A percentile compares a stretch with the other conserved stretches of the same genome.
Evolutionary conservation across 1,140 invertebrate species (phyloP).

Genomic region (Pseudomyrmex gracilis): DNA sequence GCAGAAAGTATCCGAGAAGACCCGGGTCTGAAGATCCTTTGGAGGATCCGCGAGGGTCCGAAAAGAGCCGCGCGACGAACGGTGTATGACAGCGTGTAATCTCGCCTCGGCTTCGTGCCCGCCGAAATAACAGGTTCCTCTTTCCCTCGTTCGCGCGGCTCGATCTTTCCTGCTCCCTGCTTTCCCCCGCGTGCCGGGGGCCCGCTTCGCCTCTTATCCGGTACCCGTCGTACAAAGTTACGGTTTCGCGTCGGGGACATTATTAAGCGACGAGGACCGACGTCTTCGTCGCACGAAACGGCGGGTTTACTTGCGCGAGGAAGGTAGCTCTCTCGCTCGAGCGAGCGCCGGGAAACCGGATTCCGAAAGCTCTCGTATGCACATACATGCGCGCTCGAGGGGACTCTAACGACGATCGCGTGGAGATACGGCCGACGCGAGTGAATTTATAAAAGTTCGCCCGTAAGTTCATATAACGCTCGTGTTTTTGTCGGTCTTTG

Average conservation of each 20-base stretch:
- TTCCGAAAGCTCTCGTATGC: constrained; percentile 56
- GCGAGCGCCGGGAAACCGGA: constrained; percentile 61
- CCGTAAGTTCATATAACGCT: constrained; percentile 55
- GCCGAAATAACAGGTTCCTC: constrained; percentile 83
- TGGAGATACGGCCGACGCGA: constrained; percentile 46
- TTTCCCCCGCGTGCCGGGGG: background rate
- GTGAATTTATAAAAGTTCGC: constrained; percentile 66
- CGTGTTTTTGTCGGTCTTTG: constrained; percentile 1
- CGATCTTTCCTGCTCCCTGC: constrained; percentile 51
- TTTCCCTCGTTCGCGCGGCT: constrained; percentile 71
- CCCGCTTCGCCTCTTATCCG: constrained; percentile 13
- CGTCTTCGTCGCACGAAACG: constrained; percentile 50
- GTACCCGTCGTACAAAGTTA: constrained; percentile 49
- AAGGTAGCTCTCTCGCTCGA: constrained; percentile 12
- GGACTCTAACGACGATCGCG: constrained; percentile 64
- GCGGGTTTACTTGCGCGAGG: constrained; percentile 3
- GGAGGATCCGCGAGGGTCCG: constrained; percentile 59
- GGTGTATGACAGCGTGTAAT: constrained; percentile 84
- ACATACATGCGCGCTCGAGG: constrained; percentile 28
- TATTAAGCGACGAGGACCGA: constrained; percentile 65
- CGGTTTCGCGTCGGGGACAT: constrained; percentile 65
- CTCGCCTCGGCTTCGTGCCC: constrained; percentile 73
- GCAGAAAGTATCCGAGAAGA: no score
- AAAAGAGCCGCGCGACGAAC: constrained; percentile 68
- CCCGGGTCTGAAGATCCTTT: background rate